Evolutionary conservation across 1,140 invertebrate genomes (phyloP).

Genomic region (Homarus americanus): DNA sequence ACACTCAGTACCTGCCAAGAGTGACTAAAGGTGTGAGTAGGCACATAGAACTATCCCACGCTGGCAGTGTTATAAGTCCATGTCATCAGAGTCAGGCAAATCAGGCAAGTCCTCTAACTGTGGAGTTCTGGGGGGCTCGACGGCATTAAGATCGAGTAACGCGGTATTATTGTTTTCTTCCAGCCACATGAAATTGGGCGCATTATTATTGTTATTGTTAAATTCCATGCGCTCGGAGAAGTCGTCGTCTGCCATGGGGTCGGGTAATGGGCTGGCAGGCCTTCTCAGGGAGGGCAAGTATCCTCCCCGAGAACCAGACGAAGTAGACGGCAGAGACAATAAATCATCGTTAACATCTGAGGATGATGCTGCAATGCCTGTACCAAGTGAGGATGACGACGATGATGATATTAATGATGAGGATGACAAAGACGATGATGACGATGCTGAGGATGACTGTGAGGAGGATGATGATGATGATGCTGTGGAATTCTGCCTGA

Average conservation of each 20-base stretch:
- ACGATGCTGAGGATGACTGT: neutral
- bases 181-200: constrained; percentile 64
- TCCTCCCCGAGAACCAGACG: constrained; percentile 44
- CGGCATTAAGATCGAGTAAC: constrained; percentile 56
- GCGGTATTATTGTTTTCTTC: constrained; percentile 67
- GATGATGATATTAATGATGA: neutral
- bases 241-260: constrained; percentile 62
- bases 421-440: neutral
- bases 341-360: constrained; percentile 32
- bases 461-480: neutral
- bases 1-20: neutral
- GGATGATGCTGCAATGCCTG: neutral
- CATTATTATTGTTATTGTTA: constrained; percentile 59
- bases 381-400: neutral
- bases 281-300: constrained; percentile 33
- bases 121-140: constrained; percentile 51
- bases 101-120: constrained; percentile 46
- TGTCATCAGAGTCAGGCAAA: constrained; percentile 59
- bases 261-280: constrained; percentile 58
- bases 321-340: constrained; percentile 58
- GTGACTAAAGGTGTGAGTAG: neutral
- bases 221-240: constrained; percentile 67
- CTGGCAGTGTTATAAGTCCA: constrained; percentile 59
- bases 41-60: neutral
- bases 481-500: neutral